Conservation (phyloP, 2,888 invertebrate species). For the Noctua janthina region DNA sequence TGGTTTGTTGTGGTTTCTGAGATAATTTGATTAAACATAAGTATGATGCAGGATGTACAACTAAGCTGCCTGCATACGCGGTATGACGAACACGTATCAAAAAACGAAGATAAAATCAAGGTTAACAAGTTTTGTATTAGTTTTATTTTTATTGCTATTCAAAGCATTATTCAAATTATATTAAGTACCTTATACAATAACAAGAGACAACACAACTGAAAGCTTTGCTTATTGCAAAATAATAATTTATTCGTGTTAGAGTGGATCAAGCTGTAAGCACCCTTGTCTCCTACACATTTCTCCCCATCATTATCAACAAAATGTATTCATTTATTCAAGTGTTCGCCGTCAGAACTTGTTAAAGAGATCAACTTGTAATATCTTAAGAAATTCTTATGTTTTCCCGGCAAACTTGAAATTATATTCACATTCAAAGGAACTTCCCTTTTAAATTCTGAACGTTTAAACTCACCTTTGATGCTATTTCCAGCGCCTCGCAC, state of each 20-base stretch:
- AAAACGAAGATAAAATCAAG: slow-evolving; percentile 39
- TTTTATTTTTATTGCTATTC: slow-evolving; percentile 29
- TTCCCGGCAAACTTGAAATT: slow-evolving; percentile 59
- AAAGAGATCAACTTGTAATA: slow-evolving; percentile 71
- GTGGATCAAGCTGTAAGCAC: slow-evolving; percentile 51
- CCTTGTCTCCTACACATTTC: slow-evolving; percentile 60
- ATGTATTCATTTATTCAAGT: slow-evolving; percentile 76
- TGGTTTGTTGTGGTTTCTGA: slow-evolving; percentile 31
- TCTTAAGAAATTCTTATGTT: slow-evolving; percentile 71
- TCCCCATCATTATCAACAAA: slow-evolving; percentile 69
- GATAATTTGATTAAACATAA: slow-evolving; percentile 11
- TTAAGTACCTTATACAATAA: slow-evolving; percentile 6
- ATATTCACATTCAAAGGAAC: slow-evolving; percentile 64
- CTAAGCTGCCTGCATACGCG: neutral
- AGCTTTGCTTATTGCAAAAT: slow-evolving; percentile 45
- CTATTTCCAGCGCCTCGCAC: slow-evolving; percentile 66
- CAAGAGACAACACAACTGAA: slow-evolving; percentile 40
- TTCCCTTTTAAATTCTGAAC: slow-evolving; percentile 80
- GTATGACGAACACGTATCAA: slow-evolving; percentile 14
- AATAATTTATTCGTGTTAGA: slow-evolving; percentile 62
- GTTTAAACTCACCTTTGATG: slow-evolving; percentile 80
- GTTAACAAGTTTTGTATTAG: slow-evolving; percentile 41
- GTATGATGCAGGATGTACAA: neutral
- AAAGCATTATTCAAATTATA: slow-evolving; percentile 23
- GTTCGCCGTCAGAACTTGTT: slow-evolving; percentile 62